These are phyloP conservation scores for Aulostomus chinensis DNA, from an alignment of 2,797 vertebrate species.

Conservation along the genomic window DNA sequence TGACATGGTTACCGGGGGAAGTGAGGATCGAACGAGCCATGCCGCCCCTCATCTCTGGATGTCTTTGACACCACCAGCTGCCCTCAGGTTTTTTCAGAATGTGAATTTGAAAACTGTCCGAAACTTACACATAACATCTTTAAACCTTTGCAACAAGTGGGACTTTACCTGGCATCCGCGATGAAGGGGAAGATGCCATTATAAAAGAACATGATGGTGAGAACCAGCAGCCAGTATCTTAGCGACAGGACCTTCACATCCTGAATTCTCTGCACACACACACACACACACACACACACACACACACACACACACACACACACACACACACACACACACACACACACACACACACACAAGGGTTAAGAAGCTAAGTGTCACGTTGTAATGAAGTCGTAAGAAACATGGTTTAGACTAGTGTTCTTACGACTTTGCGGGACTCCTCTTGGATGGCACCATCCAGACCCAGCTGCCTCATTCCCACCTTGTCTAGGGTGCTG, in stretches of 20 bases:
- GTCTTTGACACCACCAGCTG: no score
- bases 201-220: conserved; percentile 89
- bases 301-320: no score
- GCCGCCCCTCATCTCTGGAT: no score
- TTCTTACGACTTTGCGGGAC: conserved; percentile 83
- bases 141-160: neutral
- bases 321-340: conserved; percentile 43
- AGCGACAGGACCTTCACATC: conserved; percentile 78
- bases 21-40: no score
- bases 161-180: conserved; percentile 81
- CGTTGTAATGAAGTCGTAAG: neutral
- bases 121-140: no score
- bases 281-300: conserved; percentile 21
- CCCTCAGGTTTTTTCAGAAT: no score
- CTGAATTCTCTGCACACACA: conserved; percentile 75
- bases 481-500: conserved; percentile 82
- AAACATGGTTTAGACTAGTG: neutral
- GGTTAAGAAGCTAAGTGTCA: neutral
- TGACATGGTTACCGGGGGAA: no score
- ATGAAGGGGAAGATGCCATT: conserved; percentile 85
- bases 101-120: no score
- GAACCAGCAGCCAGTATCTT: conserved; percentile 84
- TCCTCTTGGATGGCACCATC: conserved; percentile 81
- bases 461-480: conserved; percentile 83
- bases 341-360: conserved; percentile 5